Percentiles rank a stretch among this genome's conserved stretches.
Evolutionary conservation across 1,140 invertebrate genomes (phyloP).

Genomic region (Musca domestica): DNA sequence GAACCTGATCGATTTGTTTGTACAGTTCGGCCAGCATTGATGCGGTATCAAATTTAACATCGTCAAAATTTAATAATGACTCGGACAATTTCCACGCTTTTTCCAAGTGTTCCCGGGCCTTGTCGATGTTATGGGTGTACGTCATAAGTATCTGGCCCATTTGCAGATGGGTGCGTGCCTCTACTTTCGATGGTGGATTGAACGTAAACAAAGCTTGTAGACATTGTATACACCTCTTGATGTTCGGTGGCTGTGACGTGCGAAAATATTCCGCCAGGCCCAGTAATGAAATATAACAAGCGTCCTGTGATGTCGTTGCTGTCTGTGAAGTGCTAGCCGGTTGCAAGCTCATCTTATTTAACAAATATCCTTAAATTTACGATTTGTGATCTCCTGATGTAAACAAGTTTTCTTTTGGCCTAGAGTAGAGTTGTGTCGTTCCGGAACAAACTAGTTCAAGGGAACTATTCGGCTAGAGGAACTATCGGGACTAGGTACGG

Average conservation of each 20-base stretch:
- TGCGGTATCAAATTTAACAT: conserved; percentile 94
- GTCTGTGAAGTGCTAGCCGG: conserved; percentile 32
- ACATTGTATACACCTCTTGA: conserved; percentile 95
- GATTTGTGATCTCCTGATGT: no score
- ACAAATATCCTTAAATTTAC: no score
- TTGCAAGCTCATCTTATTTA: conserved; percentile 12
- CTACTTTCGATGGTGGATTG: conserved; percentile 87
- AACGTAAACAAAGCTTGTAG: conserved; percentile 94
- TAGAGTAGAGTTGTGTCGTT: no score
- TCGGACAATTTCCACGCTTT: conserved; percentile 92
- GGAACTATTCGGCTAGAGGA: no score
- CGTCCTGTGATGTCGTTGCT: conserved; percentile 67
- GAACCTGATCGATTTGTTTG: conserved; percentile 81
- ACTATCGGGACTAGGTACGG: no score
- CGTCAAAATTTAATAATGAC: conserved; percentile 82
- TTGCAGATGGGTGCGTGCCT: conserved; percentile 93
- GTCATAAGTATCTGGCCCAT: conserved; percentile 90
- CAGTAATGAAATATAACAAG: conserved; percentile 92
- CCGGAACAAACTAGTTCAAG: no score
- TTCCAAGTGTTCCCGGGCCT: conserved; percentile 90
- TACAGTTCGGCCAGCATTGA: conserved; percentile 87
- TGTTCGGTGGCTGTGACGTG: conserved; percentile 91
- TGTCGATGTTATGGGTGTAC: conserved; percentile 92
- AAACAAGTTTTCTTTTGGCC: no score
- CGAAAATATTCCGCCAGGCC: conserved; percentile 95